Evolutionary conservation across 2,888 invertebrate species (phyloP).

Genomic region (Epinotia bilunana): DNA sequence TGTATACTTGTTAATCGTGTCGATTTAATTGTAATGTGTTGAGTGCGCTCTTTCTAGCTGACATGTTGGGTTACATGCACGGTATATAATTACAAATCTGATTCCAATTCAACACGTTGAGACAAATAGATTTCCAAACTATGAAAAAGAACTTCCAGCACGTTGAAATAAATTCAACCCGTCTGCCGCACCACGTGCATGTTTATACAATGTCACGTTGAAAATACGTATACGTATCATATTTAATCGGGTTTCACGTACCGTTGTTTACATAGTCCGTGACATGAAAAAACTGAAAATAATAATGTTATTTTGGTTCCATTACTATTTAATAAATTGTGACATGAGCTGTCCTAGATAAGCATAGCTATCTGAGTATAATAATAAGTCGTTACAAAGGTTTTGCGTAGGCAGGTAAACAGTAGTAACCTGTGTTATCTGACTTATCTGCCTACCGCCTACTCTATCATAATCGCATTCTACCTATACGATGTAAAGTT

Average conservation of each 20-base stretch:
- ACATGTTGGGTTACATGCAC: too few species aligned
- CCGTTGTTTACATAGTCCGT: constrained; percentile 25
- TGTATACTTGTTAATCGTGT: too few species aligned
- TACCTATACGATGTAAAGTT: too few species aligned
- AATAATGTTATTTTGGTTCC: constrained; percentile 23
- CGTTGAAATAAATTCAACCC: constrained; percentile 5
- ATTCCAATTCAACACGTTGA: not conserved
- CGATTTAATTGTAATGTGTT: too few species aligned
- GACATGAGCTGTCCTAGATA: constrained; percentile 25
- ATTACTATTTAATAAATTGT: constrained; percentile 17
- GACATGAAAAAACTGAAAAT: constrained; percentile 17
- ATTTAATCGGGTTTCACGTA: constrained; percentile 25
- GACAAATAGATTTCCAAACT: not conserved
- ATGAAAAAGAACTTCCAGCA: not conserved
- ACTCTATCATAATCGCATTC: too few species aligned
- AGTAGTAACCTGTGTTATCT: not conserved
- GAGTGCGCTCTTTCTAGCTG: too few species aligned
- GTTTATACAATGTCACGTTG: constrained; percentile 31
- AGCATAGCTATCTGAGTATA: constrained; percentile 5
- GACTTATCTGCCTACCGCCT: too few species aligned
- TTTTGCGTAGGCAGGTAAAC: too few species aligned
- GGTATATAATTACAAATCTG: too few species aligned
- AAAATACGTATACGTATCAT: constrained; percentile 24
- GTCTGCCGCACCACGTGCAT: constrained; percentile 8
- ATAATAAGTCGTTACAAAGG: not conserved